These are phyloP conservation scores for Ophion slaviceki DNA, from an alignment of 2,888 invertebrate genomes.

Conservation along the genomic window DNA sequence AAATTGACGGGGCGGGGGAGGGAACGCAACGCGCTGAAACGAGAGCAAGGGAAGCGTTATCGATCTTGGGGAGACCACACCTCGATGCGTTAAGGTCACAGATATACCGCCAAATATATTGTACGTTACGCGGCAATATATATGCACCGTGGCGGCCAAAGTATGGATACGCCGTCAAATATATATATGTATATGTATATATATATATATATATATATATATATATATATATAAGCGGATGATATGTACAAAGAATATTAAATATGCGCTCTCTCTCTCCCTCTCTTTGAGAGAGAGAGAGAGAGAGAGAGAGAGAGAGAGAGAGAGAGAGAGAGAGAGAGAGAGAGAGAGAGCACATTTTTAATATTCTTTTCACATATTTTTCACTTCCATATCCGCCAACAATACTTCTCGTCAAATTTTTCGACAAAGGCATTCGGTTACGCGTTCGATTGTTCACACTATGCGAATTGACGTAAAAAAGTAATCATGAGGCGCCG, in stretches of 20 bases:
- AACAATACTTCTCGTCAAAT: not conserved
- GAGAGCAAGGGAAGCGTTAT: conserved; percentile 71
- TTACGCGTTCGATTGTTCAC: not conserved
- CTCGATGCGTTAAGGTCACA: conserved; percentile 71
- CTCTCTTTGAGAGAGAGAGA: not conserved
- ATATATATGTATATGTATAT: not conserved
- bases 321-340: not conserved
- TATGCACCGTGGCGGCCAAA: not conserved
- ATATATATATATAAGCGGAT: not conserved
- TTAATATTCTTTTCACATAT: not conserved
- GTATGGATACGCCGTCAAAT: not conserved
- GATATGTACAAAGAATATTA: no score
- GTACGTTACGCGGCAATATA: not conserved
- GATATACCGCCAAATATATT: conserved; percentile 48
- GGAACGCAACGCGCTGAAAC: conserved; percentile 53
- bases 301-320: not conserved
- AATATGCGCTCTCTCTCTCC: not conserved
- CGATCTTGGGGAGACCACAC: conserved; percentile 77
- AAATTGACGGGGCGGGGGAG: conserved; percentile 4
- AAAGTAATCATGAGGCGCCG: not conserved
- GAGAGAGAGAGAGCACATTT: not conserved
- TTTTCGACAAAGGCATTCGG: not conserved
- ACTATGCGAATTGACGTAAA: not conserved
- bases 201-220: not conserved
- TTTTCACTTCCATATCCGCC: not conserved